Evolutionary conservation across 2,113 vertebrate species (phyloP), one percentile per base, ranked within the genome.

Genomic region (Carollia perspicillata): DNA sequence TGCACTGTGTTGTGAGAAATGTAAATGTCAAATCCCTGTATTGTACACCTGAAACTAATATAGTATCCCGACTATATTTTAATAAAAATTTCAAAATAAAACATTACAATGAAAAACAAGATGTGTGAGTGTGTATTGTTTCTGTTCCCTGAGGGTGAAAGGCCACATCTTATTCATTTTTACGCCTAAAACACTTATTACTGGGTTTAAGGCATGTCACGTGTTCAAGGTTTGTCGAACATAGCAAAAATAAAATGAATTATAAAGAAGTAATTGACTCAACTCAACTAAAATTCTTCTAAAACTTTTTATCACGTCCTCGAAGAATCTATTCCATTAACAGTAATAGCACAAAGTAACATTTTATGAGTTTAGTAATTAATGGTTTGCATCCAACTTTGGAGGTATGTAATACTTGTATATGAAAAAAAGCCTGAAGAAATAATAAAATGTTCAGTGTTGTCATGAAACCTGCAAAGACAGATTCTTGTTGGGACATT

Each of bases 331-430:
- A 44, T 72, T 79, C 22, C 37, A 81, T 81, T 80, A 79, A 74
- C 53, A 63, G 51, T 30, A 35, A 49, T 78, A 89, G 74, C 83
- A 69, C 94, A 85, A 96, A 53, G 30, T 44, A 93, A 88, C 66
- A 84, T 90, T 85, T 92, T 94, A 58, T 96, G 53, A 85, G 40
- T 11, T 95, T 74, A 40, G 74, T 95, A 94, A 93, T 93, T 95
- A 95, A 72, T 88, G 51, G 49, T 88, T 96, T 16, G 79, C 85
- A 22, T 79, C 37, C 30, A 90, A 68, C 42, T 90, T 91, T 83
- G 94, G 78, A 95, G 18, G 16, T 90, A 90, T 90, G 90, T 93
- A 93, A 55, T 74, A 72, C 75, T 86, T 90, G 3, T 18, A 2
- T 44, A 69, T 3, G 83, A 33, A 10, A 84, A 18, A 85, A 96